Evolutionary conservation across 2,113 vertebrate species (phyloP).

Genomic region (Phainopepla nitens): DNA sequence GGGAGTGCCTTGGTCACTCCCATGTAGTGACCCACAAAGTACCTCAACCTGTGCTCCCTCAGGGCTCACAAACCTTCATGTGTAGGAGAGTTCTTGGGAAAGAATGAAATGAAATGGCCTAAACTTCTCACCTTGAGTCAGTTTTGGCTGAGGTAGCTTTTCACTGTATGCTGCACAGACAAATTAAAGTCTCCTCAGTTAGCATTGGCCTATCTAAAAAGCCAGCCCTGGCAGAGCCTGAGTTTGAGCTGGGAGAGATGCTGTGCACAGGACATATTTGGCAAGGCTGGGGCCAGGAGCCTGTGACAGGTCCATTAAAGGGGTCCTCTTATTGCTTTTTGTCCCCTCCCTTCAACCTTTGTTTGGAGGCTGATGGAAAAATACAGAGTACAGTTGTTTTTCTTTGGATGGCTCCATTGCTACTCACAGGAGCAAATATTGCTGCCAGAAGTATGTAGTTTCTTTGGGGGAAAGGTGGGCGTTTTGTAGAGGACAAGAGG

Average conservation of each 20-base stretch:
- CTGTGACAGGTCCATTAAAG: neutral
- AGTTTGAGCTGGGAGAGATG: neutral
- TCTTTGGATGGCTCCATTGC: neutral
- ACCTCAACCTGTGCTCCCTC: neutral
- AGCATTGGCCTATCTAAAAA: rapidly evolving
- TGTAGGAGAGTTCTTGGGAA: neutral
- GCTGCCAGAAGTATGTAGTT: neutral
- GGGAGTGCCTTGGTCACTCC: neutral
- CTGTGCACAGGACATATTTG: neutral
- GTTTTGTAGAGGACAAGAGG: neutral
- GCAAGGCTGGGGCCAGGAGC: neutral
- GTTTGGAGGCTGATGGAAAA: neutral
- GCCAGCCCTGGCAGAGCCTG: neutral
- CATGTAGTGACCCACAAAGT: neutral
- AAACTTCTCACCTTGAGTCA: neutral
- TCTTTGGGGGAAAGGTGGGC: neutral
- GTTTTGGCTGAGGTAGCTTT: neutral
- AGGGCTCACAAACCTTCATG: neutral
- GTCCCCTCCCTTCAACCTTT: neutral
- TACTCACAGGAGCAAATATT: neutral
- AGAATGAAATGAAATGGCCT: neutral
- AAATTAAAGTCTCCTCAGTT: neutral
- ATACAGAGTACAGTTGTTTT: neutral
- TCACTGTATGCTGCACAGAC: neutral
- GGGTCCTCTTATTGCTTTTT: neutral